phyloP scores from a whole-genome alignment of 2,113 vertebrate genomes.

The Pogonocichla stellata region DNA sequence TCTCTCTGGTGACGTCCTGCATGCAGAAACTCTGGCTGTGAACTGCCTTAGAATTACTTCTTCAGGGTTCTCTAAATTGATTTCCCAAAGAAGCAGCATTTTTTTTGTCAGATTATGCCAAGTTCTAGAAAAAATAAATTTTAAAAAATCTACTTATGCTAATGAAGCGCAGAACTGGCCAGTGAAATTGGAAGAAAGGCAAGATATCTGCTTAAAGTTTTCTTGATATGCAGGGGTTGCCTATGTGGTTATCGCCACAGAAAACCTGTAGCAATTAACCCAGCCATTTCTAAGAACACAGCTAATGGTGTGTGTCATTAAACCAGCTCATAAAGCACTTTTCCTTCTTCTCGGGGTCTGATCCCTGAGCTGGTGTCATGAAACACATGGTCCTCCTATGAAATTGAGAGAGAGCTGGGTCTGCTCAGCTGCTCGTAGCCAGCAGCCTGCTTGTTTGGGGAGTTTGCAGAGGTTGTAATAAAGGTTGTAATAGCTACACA shows the following conservation, averaged over 20 bases:
- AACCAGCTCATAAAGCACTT: not conserved
- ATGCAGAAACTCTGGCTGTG: not conserved
- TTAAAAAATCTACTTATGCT: not conserved
- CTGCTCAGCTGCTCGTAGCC: not conserved
- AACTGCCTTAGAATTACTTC: not conserved
- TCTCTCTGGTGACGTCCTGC: no score
- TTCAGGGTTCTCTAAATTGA: not conserved
- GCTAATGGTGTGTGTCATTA: not conserved
- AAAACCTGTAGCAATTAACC: not conserved
- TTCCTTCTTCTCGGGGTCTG: not conserved
- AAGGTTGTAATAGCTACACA: no score
- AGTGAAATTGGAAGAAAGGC: not conserved
- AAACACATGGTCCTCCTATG: not conserved
- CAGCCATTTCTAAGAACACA: not conserved
- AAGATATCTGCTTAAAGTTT: not conserved
- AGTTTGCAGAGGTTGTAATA: not conserved
- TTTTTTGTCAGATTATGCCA: not conserved
- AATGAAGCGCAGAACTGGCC: not conserved
- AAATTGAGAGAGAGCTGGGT: not conserved
- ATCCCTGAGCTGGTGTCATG: not conserved
- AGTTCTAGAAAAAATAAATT: not conserved
- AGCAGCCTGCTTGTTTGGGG: not conserved
- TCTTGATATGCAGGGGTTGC: not conserved
- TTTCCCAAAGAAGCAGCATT: not conserved
- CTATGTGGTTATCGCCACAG: not conserved